Base-by-base conservation (phyloP, 2,888 invertebrate species). In the Prenolepis imparis region DNA sequence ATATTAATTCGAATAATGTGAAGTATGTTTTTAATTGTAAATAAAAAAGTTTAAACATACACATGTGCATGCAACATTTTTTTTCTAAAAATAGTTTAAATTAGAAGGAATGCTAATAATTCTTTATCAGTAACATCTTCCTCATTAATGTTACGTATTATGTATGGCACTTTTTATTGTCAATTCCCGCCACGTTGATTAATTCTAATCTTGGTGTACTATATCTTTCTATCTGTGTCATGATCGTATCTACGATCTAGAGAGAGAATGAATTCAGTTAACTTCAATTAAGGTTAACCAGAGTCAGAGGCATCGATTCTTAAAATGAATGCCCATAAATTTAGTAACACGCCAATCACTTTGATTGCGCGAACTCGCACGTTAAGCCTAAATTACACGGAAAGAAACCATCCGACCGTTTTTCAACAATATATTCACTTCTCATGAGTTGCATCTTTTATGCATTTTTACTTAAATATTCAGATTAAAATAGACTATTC, bases 261-360 rank as follows among this genome's bases (percentile, higher is more conserved):
- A 36, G 41, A 48, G 55, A 67, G 72, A 78, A 59, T 18, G 59
- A 72, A 78, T 78, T 72, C 59, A 78, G 78, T 78, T 72, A 78
- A 72, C 59, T 78, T 61, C 48, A 78, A 78, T 78, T 78, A 78
- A 36, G 78, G 72, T 78, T 78, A 78, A 78, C 6, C 44, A 72
- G 59, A 32, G 44, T 70, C 24, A 70, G 44, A 70, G 18, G 18
- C 44, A 78, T 78, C 36, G 72, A 78, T 78, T 78, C 18, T 72
- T 48, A 21, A 70, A 78, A 70, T 57, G 11, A 70, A 68, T 21
- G 59, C 44, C 44, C 18, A 59, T 36, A 59, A 32, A 36, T 59
- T 18, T 32, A 48, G 4, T 44, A n/a, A 36, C 44, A 21, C 72
- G 36, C 44, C 78, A 70, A 70, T 78, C 44, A 68, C 24, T 59